Percentiles rank a stretch among this genome's conserved stretches.
Conservation (phyloP, 2,113 vertebrate species). For the Symphodus melops region DNA sequence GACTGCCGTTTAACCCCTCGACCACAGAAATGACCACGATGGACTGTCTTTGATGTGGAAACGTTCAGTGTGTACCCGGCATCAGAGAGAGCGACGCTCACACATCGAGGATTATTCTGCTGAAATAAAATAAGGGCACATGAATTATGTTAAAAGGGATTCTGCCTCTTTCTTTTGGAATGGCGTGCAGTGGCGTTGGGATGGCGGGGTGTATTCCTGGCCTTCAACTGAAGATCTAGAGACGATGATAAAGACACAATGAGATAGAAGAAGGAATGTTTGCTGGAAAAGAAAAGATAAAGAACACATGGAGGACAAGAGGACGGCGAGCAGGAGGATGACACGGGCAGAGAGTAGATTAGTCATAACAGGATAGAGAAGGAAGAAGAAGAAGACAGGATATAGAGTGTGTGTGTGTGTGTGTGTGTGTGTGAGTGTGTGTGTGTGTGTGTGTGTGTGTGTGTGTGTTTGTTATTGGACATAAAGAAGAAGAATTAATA, state of each 20-base stretch:
- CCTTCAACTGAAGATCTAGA: too few relatives aligned
- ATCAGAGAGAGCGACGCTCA: too few relatives aligned
- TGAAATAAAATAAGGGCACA: too few relatives aligned
- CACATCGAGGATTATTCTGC: too few relatives aligned
- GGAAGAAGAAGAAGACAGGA: conserved; percentile 2
- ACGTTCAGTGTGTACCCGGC: too few relatives aligned
- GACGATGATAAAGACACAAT: conserved; percentile 28
- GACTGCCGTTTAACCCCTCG: too few relatives aligned
- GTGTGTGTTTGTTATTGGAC: conserved; percentile 5
- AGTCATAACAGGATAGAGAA: conserved; percentile 56
- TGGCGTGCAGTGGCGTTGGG: too few relatives aligned
- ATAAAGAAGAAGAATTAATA: conserved; percentile 17
- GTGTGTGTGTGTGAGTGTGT: conserved; percentile 11
- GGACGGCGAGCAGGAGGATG: conserved; percentile 46
- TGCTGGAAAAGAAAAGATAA: neutral
- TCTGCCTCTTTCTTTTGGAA: too few relatives aligned
- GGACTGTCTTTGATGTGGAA: too few relatives aligned
- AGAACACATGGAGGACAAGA: conserved; percentile 20
- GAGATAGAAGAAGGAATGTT: conserved; percentile 10
- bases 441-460: conserved; percentile 20
- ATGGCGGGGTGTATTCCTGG: too few relatives aligned
- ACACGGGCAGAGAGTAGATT: conserved; percentile 60
- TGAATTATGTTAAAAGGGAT: too few relatives aligned
- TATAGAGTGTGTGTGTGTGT: conserved; percentile 20
- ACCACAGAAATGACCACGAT: too few relatives aligned